Evolutionary conservation across 2,113 vertebrate genomes (phyloP).

Genomic region (Malurus melanocephalus): DNA sequence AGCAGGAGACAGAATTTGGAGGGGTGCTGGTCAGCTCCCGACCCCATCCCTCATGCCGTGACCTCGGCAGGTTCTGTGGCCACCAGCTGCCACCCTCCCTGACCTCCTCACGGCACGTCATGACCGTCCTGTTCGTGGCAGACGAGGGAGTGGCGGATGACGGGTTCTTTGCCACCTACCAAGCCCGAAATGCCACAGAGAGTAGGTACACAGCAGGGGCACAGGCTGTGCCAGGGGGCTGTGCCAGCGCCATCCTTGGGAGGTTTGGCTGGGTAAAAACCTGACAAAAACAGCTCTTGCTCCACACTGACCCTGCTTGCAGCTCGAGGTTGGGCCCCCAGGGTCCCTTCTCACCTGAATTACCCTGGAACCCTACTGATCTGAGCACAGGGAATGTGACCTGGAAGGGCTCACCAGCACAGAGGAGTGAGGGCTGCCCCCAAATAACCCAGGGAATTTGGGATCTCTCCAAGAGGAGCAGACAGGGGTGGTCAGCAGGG

Average conservation of each 20-base stretch:
- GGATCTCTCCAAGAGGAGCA: not conserved
- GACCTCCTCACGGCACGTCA: constrained; percentile 78
- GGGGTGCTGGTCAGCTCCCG: not conserved
- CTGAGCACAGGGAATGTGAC: not conserved
- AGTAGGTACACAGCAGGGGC: constrained; percentile 72
- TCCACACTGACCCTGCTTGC: not conserved
- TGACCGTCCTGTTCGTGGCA: constrained; percentile 87
- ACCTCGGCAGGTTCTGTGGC: constrained; percentile 84
- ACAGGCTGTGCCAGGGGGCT: not conserved
- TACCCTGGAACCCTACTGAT: not conserved
- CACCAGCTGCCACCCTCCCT: constrained; percentile 76
- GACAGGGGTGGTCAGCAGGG: not conserved
- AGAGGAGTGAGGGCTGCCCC: not conserved
- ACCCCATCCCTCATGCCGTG: rapidly evolving
- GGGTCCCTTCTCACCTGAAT: not conserved
- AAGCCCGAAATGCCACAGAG: constrained; percentile 76
- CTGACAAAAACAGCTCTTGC: not conserved
- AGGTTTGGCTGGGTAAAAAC: not conserved
- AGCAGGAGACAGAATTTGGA: rapidly evolving
- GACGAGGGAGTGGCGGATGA: constrained; percentile 79
- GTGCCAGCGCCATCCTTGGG: not conserved
- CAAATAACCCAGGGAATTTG: not conserved
- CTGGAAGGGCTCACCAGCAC: not conserved
- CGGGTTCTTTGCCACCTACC: constrained; percentile 88
- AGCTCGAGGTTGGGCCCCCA: not conserved